These are phyloP conservation scores for Noctuana brunneofusca DNA, from an alignment of 2,888 invertebrate species.

Conservation along the genomic window DNA sequence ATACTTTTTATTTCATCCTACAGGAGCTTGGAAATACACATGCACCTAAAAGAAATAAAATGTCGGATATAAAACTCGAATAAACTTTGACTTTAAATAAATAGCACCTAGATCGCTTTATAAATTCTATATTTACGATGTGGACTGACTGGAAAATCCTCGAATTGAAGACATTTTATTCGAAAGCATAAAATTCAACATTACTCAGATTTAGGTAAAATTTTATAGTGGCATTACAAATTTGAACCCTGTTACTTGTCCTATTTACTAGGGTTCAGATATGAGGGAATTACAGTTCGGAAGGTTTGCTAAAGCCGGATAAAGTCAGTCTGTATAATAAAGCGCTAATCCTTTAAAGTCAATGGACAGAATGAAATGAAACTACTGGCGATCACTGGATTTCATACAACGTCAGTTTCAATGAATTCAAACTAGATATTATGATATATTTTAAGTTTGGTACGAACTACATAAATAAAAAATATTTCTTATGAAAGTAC, in stretches of 20 bases:
- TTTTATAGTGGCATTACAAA: conserved; percentile 23
- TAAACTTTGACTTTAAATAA: conserved; percentile 30
- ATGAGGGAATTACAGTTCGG: conserved; percentile 22
- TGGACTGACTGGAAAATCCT: conserved; percentile 19
- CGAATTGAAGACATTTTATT: conserved; percentile 25
- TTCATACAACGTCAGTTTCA: conserved; percentile 10
- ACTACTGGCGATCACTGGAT: conserved; percentile 21
- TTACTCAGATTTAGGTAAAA: conserved; percentile 12
- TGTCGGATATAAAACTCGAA: conserved; percentile 25
- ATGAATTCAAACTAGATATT: neutral
- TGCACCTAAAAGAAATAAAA: conserved; percentile 30
- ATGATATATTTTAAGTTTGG: too few relatives aligned
- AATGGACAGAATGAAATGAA: conserved; percentile 18
- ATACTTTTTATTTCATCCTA: conserved; percentile 39
- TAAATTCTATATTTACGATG: conserved; percentile 29
- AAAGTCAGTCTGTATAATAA: conserved; percentile 23
- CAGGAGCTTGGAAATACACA: neutral
- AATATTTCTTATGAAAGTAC: too few relatives aligned
- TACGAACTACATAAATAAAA: too few relatives aligned
- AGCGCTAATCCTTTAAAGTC: conserved; percentile 23
- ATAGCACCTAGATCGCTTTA: conserved; percentile 19
- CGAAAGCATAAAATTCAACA: conserved; percentile 11
- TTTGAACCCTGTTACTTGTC: conserved; percentile 15
- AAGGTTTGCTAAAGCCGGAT: conserved; percentile 29
- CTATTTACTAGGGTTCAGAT: conserved; percentile 16